Evolutionary conservation across 2,888 invertebrate genomes (phyloP), one percentile per base, ranked within the genome.

Genomic region (Andrena camellia): DNA sequence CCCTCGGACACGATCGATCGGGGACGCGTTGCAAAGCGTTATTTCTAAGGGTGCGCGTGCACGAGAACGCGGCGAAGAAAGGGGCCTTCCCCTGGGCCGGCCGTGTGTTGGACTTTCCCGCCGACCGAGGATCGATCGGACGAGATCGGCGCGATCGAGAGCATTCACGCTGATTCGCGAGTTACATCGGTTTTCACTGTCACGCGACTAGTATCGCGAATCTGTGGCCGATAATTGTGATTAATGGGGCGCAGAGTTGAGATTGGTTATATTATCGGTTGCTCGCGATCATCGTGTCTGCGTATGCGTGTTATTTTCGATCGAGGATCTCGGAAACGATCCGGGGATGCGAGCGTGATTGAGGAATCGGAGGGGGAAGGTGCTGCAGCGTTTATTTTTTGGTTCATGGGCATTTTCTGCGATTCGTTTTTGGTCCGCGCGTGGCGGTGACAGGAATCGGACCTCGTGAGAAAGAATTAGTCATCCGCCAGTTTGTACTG

Each of bases 1-100:
- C 33, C 54, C 67, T 67, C 17, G 71, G 10, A 54, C 26, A 20
- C 54, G 42, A 48, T 78, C 52, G 67, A 60, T 78, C 66, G 13
- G 23, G 23, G 23, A 23, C 26, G 42, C 29, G 23, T 57, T 26
- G 23, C 29, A 62, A 69, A 33, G 57, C 26, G 48, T 72, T 63
- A 72, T 35, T 48, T 63, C 26, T 67, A 60, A n/a, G 42, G 66
- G 50, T 59, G 31, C 64, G 29, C 66, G 20, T 33, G 20, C n/a
- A 20, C 50, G 23, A 13, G 35, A 17, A 17, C 33, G 29, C 17
- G 48, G 10, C 57, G 50, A 59, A 33, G 42, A n/a, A 66, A 29
- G 52, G 33, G 78, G 10, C 10, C 63, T 48, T 48, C 54, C 57
- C 10, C 2, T 13, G 23, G 57, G 23, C 20, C 23, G 23, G 23